Conservation (phyloP, 2,113 vertebrate species). For the Mohoua ochrocephala region DNA sequence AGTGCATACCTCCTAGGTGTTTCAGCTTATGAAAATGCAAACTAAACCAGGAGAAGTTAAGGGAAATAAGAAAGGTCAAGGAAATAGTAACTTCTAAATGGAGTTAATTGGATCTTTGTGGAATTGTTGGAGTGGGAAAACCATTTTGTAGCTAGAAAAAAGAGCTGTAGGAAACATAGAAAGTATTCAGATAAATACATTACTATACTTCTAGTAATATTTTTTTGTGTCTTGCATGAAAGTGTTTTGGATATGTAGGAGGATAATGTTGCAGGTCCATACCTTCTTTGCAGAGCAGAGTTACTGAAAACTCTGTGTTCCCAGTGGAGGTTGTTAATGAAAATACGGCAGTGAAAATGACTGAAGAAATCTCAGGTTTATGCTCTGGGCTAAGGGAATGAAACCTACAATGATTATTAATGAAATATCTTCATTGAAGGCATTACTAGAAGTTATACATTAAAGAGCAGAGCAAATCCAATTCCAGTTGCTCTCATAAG, state of each 20-base stretch:
- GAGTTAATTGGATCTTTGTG: background rate
- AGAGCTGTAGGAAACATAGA: background rate
- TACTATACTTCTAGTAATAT: background rate
- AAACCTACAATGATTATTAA: background rate
- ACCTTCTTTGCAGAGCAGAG: background rate
- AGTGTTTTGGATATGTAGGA: background rate
- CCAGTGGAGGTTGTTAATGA: background rate
- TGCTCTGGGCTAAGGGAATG: background rate
- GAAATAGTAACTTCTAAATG: background rate
- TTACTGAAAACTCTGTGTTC: background rate
- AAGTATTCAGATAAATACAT: background rate
- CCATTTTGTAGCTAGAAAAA: background rate
- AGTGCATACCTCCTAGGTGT: background rate
- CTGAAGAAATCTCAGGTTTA: background rate
- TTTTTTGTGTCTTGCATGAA: background rate
- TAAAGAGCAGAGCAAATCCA: background rate
- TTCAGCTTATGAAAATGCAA: background rate
- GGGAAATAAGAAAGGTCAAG: background rate
- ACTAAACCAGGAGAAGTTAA: background rate
- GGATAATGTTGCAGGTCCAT: background rate
- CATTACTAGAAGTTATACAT: background rate
- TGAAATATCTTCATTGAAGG: background rate
- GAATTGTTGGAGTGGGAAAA: background rate
- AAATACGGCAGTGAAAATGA: background rate
- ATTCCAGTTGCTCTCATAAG: background rate